Base-by-base conservation (phyloP, 2,888 invertebrate genomes). In the Tubiluchus corallicola region DNA sequence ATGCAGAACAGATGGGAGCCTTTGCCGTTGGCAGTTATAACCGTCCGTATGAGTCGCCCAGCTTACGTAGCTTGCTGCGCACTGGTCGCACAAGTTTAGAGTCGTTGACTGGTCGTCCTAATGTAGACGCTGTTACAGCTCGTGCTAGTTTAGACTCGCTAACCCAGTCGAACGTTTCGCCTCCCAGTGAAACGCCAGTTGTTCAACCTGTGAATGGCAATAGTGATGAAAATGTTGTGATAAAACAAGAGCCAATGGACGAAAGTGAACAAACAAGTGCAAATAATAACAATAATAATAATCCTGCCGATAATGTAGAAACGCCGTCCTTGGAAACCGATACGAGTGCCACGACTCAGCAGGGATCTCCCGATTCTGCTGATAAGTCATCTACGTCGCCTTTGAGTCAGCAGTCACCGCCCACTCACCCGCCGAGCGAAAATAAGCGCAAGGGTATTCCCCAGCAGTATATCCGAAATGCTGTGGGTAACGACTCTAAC, bases 391-490 rank as follows among this genome's bases (percentile, higher is more conserved):
- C 29, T n/a, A n/a, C 9, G 9, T 29, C 29, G 29, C 29, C 29
- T 9, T n/a, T 9, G 9, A 29, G 29, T n/a, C 9, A 29, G 29
- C 29, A 9, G 29, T 29, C 29, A n/a, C 29, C 29, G 29, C 29
- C 29, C 9, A n/a, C 29, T 9, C 29, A 29, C 9, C 29, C 9
- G 9, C 9, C n/a, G 29, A 29, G 29, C 29, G 29, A 29, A n/a
- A 29, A 29, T n/a, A 29, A 29, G 29, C 29, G 29, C 29, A 29
- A 29, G 29, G 29, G 29, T n/a, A 29, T 29, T n/a, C 29, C 29
- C 9, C 29, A 29, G 29, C 29, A 29, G 9, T 29, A 29, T n/a
- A 29, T 29, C n/a, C 29, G 29, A 9, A 29, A 29, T n/a, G n/a
- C n/a, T n/a, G n/a, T n/a, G n/a, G 29, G 29, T 9, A 9, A 29